Evolutionary conservation across 2,113 vertebrate genomes (phyloP).

Genomic region (Oxyura jamaicensis): DNA sequence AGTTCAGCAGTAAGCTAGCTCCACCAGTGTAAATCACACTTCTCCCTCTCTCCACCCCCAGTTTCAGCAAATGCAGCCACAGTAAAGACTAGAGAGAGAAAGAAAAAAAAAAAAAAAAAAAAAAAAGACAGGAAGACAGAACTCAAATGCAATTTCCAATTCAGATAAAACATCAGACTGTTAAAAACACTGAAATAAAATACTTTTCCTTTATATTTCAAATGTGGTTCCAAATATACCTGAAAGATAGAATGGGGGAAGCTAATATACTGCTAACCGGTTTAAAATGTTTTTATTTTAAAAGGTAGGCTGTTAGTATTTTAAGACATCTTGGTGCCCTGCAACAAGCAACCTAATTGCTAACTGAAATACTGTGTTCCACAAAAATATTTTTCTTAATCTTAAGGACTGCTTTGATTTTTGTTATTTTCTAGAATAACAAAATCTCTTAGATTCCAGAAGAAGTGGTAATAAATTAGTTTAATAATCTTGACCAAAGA

Average conservation of each 20-base stretch:
- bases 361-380: background rate
- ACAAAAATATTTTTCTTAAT: background rate
- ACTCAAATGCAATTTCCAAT: constrained; percentile 43
- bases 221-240: background rate
- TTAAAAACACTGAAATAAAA: constrained; percentile 21
- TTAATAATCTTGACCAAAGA: background rate
- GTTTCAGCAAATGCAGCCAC: constrained; percentile 47
- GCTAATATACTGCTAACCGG: background rate
- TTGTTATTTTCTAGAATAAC: background rate
- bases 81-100: background rate
- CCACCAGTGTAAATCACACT: constrained; percentile 43
- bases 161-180: constrained; percentile 32
- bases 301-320: background rate
- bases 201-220: background rate
- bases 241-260: background rate
- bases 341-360: background rate
- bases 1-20: constrained; percentile 47
- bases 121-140: background rate
- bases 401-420: background rate
- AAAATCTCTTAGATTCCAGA: background rate
- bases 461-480: background rate
- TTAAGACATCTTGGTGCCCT: background rate
- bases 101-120: background rate
- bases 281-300: background rate
- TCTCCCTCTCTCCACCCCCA: constrained; percentile 42